Evolutionary conservation across 2,888 invertebrate genomes (phyloP), one percentile per base, ranked within the genome.

Genomic region (Leptothorax acervorum): DNA sequence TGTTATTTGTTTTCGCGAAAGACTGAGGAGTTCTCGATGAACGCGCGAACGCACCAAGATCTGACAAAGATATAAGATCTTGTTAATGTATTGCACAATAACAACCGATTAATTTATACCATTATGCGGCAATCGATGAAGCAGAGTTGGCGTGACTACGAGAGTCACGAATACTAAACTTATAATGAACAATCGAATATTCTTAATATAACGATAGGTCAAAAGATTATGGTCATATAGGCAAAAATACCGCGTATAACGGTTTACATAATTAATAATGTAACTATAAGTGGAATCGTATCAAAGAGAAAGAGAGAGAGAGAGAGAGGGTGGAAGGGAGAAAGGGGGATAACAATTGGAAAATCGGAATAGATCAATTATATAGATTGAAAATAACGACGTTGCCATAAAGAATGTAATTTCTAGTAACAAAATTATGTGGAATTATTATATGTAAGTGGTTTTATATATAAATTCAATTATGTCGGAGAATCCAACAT

Each of bases 121-220:
- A 8, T 66, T 66, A 66, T 48, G 28, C 28, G 28, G 15, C 28
- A 66, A 66, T 66, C 66, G 66, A 66, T 48, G 4, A 23, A 66
- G 15, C 66, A 66, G 9, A 66, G 9, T 28, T 42, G 28, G 45
- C 66, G 66, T 66, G 48, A 66, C 28, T 23, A 9, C 28, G 9
- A 66, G 9, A 66, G 42, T 66, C 45, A 66, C 65, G 65, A 66
- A 39, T 4, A 15, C 15, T 12, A 12, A 6, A 6, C 4, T 62
- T 31, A 12, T 2, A 39, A 23, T 12, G 5, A 12, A 5, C 15
- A 66, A 66, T 66, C 12, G 6, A 45, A 66, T 66, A 45, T 66
- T 42, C 65, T 31, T 68, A 68, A 48, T 31, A 48, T 68, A 66
- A 66, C 45, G 3, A 48, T 48, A 68, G 68, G 48, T 68, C 48